Percentiles rank a stretch among this genome's conserved stretches.
Conservation (phyloP, 2,113 vertebrate genomes). For the Manacus vitellinus region DNA sequence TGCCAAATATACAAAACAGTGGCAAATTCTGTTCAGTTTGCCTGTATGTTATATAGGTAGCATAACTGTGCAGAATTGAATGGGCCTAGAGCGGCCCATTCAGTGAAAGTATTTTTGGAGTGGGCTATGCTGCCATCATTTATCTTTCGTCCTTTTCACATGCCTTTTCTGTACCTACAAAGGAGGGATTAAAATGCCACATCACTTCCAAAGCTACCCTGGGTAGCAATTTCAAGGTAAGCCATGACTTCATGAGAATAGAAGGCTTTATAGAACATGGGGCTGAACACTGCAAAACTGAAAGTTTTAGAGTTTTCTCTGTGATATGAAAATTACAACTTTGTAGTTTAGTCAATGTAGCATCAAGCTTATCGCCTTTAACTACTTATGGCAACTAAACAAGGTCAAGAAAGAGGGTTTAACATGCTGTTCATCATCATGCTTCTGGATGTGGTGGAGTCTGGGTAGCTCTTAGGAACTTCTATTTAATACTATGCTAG, state of each 20-base stretch:
- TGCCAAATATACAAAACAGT: neutral
- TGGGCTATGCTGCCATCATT: neutral
- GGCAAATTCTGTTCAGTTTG: neutral
- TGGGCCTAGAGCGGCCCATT: neutral
- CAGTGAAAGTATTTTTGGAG: neutral
- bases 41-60: rapidly evolving
- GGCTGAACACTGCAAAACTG: neutral
- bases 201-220: neutral
- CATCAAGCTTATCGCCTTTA: neutral
- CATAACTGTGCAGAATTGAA: neutral
- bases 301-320: neutral
- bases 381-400: neutral
- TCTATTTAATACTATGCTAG: neutral
- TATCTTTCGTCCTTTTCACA: neutral
- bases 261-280: neutral
- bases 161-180: neutral
- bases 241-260: neutral
- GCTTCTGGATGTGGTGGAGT: neutral
- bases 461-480: neutral
- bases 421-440: rapidly evolving
- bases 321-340: neutral
- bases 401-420: neutral
- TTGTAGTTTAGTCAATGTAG: neutral
- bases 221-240: neutral
- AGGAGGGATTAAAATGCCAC: neutral